These are phyloP conservation scores for Pogonus chalceus DNA, from an alignment of 1,140 invertebrate species.

Conservation along the genomic window DNA sequence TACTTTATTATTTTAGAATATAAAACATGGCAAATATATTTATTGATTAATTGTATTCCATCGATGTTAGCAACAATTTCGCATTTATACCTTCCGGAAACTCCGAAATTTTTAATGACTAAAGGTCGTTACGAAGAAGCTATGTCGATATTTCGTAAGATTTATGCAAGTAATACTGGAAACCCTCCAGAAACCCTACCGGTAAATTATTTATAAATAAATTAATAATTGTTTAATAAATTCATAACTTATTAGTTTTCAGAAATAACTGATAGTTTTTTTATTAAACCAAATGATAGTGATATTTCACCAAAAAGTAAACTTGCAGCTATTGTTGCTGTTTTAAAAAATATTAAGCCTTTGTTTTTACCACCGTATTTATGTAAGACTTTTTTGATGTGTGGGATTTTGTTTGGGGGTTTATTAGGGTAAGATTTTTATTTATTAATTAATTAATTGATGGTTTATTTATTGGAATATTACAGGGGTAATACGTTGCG, in stretches of 20 bases:
- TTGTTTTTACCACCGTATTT: neutral
- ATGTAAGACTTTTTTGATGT: neutral
- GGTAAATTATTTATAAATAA: slow-evolving; percentile 31
- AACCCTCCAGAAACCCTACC: slow-evolving; percentile 47
- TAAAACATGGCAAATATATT: slow-evolving; percentile 65
- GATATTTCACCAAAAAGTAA: no score
- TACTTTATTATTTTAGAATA: slow-evolving; percentile 34
- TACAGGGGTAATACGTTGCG: slow-evolving; percentile 39
- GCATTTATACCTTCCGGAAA: slow-evolving; percentile 61
- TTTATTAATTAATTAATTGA: neutral
- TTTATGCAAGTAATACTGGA: slow-evolving; percentile 50
- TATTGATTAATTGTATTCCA: slow-evolving; percentile 52
- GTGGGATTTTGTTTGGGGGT: neutral
- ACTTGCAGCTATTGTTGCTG: no score
- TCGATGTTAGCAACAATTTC: slow-evolving; percentile 49
- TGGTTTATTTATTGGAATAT: no score
- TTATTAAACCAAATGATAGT: no score
- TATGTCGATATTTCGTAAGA: slow-evolving; percentile 43
- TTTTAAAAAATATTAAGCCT: no score
- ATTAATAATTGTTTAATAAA: neutral
- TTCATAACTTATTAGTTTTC: neutral
- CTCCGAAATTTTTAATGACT: slow-evolving; percentile 69
- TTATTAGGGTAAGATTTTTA: neutral
- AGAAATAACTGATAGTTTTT: neutral
- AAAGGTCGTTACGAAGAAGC: slow-evolving; percentile 56